Evolutionary conservation across 2,113 vertebrate genomes (phyloP), one percentile per base, ranked within the genome.

Genomic region (Muntiacus reevesi): DNA sequence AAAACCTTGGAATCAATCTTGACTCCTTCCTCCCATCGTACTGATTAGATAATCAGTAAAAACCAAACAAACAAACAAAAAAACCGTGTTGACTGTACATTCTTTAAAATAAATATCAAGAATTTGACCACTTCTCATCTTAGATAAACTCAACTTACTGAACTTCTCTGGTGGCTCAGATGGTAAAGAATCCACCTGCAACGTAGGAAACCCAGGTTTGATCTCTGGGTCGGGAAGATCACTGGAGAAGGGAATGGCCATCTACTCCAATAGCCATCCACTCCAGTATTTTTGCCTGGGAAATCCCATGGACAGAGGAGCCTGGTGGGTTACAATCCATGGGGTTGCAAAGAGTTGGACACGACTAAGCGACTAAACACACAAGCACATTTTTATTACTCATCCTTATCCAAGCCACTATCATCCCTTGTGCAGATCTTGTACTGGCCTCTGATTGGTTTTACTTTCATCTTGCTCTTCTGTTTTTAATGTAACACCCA

Each of bases 41-140:
- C 3, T 40, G 67, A 74, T 40, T 23, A 91, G 40, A 23, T 54
- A 78, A 60, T 78, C 23, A 62, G 43, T 64, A 43, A n/a, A n/a
- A 57, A 87, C 47, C 47, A 50, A 36, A 30, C 21, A 54, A 55
- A 2, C 67, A 71, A 71, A 71, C 5, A 12, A 23, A 94, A 91
- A 92, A 87, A 7, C 52, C 52, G 64, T 64, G 28, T 67, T 88
- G 64, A 57, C 10, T 54, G 30, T 93, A 81, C 7, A 21, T 60
- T 23, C 45, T 87, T 91, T n/a, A 96, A 97, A 95, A 60, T 89
- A 79, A 92, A 89, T 88, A 91, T 43, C 33, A 4, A 94, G 64
- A 85, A 90, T 74, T 50, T 85, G 36, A 90, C 28, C 17, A 33
- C 5, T 23, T 64, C 47, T 95, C 40, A 40, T 50, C 45, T 50